These are phyloP conservation scores for Uria lomvia DNA, from an alignment of 2,113 vertebrate species.

Conservation along the genomic window DNA sequence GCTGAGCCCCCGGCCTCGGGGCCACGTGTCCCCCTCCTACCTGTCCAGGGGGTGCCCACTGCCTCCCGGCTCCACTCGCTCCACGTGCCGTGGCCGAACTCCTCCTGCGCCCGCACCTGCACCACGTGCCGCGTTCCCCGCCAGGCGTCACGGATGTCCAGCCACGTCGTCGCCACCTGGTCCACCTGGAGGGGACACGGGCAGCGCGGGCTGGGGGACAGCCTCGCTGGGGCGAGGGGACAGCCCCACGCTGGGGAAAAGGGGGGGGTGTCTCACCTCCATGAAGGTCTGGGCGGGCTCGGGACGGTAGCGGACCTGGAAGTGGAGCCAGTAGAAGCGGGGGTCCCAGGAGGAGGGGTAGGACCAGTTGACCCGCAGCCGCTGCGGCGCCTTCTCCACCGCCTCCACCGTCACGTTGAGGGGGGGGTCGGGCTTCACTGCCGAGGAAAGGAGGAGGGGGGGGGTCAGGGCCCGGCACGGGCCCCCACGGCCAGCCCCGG, in stretches of 20 bases:
- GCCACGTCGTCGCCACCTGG: neutral
- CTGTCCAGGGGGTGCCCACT: constrained; percentile 69
- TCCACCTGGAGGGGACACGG: neutral
- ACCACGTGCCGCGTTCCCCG: constrained; percentile 12
- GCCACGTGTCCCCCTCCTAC: neutral
- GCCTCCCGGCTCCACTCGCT: constrained; percentile 73
- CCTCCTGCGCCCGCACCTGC: constrained; percentile 71
- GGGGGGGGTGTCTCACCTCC: neutral
- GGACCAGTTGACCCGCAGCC: constrained; percentile 65
- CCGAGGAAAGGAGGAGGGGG: neutral
- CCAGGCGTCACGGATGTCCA: constrained; percentile 56
- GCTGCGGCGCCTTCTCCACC: neutral
- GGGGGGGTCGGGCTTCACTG: constrained; percentile 74
- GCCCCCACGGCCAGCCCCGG: neutral
- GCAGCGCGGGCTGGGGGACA: accelerated
- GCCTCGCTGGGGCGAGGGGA: neutral
- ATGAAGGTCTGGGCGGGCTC: neutral
- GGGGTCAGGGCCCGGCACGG: neutral
- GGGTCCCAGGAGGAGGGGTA: constrained; percentile 68
- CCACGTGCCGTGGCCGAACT: constrained; percentile 60
- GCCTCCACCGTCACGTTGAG: constrained; percentile 34
- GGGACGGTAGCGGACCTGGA: constrained; percentile 70
- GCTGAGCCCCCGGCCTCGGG: neutral
- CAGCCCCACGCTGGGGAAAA: neutral
- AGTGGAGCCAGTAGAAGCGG: constrained; percentile 61